phyloP scores from a whole-genome alignment of 2,113 vertebrate species.

The Syngnathus typhle region DNA sequence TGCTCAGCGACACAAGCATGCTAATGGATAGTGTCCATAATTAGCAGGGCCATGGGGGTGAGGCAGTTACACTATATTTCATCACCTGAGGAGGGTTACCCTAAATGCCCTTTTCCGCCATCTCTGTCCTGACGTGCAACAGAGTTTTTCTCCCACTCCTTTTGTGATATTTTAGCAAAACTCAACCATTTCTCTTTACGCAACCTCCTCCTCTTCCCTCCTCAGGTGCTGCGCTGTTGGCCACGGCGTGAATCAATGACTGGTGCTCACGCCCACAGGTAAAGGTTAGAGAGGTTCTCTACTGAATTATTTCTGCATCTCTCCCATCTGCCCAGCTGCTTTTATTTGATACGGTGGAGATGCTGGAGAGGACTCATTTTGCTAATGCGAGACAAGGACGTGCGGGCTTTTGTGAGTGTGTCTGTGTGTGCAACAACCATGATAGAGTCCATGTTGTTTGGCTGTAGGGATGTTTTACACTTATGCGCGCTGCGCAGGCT shows the following conservation, averaged over 20 bases:
- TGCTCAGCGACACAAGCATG: background rate
- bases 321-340: constrained; percentile 67
- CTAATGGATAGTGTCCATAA: background rate
- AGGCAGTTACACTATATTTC: constrained; percentile 25
- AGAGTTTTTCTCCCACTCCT: constrained; percentile 46
- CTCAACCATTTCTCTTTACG: constrained; percentile 54
- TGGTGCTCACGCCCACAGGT: constrained; percentile 68
- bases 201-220: constrained; percentile 48
- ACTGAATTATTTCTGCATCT: constrained; percentile 74
- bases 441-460: constrained; percentile 14
- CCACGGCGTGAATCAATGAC: constrained; percentile 67
- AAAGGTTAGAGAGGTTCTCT: constrained; percentile 73
- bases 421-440: background rate
- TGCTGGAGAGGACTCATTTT: constrained; percentile 59
- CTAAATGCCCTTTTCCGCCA: constrained; percentile 36
- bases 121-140: constrained; percentile 20
- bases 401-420: constrained; percentile 4
- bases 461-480: constrained; percentile 33
- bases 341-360: constrained; percentile 66
- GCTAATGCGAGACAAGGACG: constrained; percentile 52
- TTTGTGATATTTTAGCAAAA: constrained; percentile 51
- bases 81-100: constrained; percentile 32
- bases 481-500: constrained; percentile 31
- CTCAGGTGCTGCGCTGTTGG: constrained; percentile 64
- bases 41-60: background rate